phyloP scores from a whole-genome alignment of 2,797 vertebrate species.

The Mallotus villosus region DNA sequence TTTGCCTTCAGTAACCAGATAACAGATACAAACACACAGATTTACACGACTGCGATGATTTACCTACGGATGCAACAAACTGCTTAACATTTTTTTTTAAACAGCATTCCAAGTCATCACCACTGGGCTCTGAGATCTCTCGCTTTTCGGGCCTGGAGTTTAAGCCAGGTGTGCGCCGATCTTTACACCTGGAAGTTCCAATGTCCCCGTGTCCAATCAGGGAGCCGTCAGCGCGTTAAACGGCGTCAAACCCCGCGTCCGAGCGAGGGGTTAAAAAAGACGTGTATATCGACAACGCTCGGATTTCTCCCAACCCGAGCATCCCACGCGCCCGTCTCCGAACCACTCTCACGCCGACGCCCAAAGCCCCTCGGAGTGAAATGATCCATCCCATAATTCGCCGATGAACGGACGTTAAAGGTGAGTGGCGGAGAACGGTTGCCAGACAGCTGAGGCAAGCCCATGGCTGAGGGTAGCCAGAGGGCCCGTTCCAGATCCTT shows the following conservation, averaged over 20 bases:
- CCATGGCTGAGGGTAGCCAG: conserved; percentile 23
- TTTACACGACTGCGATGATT: background rate
- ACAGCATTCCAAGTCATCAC: conserved; percentile 9
- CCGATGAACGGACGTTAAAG: conserved; percentile 51
- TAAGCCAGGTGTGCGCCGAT: conserved; percentile 35
- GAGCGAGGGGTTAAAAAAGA: conserved; percentile 18
- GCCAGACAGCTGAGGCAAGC: conserved; percentile 28
- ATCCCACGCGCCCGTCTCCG: conserved; percentile 29
- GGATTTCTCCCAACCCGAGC: conserved; percentile 18
- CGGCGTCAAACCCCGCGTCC: conserved; percentile 33
- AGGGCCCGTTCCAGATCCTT: conserved; percentile 20
- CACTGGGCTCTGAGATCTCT: conserved; percentile 28
- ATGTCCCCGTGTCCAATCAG: too few relatives aligned
- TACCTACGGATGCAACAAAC: background rate
- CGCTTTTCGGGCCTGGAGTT: conserved; percentile 10
- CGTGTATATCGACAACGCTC: conserved; percentile 31
- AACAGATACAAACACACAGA: conserved; percentile 30
- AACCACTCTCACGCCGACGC: conserved; percentile 28
- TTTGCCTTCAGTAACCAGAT: too few relatives aligned
- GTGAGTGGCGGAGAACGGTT: conserved; percentile 23
- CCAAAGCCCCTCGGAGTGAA: conserved; percentile 32
- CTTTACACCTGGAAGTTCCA: conserved; percentile 40
- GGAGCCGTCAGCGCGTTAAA: conserved; percentile 38
- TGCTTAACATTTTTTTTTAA: background rate
- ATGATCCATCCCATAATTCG: conserved; percentile 23